Percentiles rank a stretch among this genome's conserved stretches.
These are phyloP conservation scores for Chaetophractus vellerosus DNA, from an alignment of 2,797 vertebrate species.

Conservation along the genomic window DNA sequence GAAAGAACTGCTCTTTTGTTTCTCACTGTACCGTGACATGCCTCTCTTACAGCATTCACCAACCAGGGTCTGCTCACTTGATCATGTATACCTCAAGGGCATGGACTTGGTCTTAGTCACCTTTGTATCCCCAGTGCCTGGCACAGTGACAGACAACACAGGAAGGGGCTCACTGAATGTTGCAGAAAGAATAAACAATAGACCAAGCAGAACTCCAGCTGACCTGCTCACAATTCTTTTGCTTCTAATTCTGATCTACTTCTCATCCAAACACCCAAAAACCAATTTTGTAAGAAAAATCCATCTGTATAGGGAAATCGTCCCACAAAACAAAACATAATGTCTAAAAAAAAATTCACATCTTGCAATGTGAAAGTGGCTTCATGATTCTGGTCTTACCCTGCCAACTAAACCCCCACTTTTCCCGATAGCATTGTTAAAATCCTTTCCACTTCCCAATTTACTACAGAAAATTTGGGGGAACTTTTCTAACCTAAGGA, in stretches of 20 bases:
- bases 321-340: neutral
- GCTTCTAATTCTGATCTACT: constrained; percentile 48
- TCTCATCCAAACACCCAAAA: neutral
- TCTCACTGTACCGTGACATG: neutral
- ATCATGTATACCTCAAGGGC: neutral
- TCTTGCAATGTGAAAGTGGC: neutral
- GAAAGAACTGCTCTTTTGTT: neutral
- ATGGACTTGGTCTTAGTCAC: neutral
- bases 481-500: neutral
- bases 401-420: neutral
- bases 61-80: neutral
- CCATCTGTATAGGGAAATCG: neutral
- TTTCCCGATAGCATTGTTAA: constrained; percentile 12
- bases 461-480: neutral
- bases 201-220: neutral
- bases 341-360: constrained; percentile 19
- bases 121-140: neutral
- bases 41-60: neutral
- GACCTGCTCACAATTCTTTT: neutral
- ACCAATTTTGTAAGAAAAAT: neutral
- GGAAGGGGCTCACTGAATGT: neutral
- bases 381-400: neutral
- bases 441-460: neutral
- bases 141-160: neutral
- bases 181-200: constrained; percentile 31